Evolutionary conservation across 1,140 invertebrate species (phyloP).

Genomic region (Halesus radiatus): DNA sequence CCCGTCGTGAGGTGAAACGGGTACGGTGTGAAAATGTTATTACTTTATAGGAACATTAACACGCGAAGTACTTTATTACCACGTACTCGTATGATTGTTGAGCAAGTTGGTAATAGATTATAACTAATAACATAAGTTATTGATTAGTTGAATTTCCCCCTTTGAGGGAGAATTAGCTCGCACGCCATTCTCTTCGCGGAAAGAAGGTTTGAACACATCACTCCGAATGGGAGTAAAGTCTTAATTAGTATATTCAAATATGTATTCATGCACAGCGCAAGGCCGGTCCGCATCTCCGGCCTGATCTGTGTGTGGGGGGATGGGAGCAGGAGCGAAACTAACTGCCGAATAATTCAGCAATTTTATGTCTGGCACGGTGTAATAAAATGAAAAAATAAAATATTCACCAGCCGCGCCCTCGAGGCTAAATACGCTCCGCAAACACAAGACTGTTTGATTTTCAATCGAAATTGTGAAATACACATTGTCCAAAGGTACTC

Average conservation of each 20-base stretch:
- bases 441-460: not conserved
- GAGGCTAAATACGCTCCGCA: slow-evolving; percentile 15
- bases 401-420: slow-evolving; percentile 51
- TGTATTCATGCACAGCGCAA: slow-evolving; percentile 3
- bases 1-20: too few relatives aligned
- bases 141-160: too few relatives aligned
- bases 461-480: not conserved
- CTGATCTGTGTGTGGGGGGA: not conserved
- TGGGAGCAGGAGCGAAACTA: slow-evolving; percentile 46
- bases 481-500: too few relatives aligned
- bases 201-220: too few relatives aligned
- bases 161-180: too few relatives aligned
- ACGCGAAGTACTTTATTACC: too few relatives aligned
- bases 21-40: too few relatives aligned
- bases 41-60: too few relatives aligned
- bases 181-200: too few relatives aligned
- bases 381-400: slow-evolving; percentile 59
- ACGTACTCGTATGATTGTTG: too few relatives aligned
- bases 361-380: slow-evolving; percentile 56
- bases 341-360: slow-evolving; percentile 57
- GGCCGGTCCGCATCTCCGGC: slow-evolving; percentile 3
- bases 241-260: slow-evolving; percentile 4
- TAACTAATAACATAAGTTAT: too few relatives aligned
- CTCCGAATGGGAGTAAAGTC: not conserved
- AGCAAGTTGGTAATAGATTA: too few relatives aligned